A percentile compares a stretch with the other conserved stretches of the same genome.
These are phyloP conservation scores for Osmerus mordax DNA, from an alignment of 2,113 vertebrate species.

Conservation along the genomic window DNA sequence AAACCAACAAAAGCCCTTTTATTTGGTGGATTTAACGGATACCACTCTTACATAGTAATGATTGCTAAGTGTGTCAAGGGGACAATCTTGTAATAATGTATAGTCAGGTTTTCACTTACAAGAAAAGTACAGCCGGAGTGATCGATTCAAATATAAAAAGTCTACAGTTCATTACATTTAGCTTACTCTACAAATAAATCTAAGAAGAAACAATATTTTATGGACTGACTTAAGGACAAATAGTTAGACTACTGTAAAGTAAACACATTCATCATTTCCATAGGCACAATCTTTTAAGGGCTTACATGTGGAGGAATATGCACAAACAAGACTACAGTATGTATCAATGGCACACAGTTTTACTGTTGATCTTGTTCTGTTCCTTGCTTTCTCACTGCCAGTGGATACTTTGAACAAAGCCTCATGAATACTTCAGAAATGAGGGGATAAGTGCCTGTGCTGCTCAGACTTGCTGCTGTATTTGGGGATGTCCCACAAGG, in stretches of 20 bases:
- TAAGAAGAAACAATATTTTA: too few relatives aligned
- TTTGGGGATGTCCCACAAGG: constrained; percentile 19
- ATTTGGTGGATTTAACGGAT: constrained; percentile 19
- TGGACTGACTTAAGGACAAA: too few relatives aligned
- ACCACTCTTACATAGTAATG: constrained; percentile 2
- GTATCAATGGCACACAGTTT: neutral
- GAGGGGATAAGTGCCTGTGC: constrained; percentile 13
- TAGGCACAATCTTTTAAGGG: too few relatives aligned
- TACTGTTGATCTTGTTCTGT: neutral
- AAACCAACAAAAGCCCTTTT: constrained; percentile 19
- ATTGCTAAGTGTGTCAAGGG: constrained; percentile 11
- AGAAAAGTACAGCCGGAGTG: neutral
- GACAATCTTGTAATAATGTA: constrained; percentile 19
- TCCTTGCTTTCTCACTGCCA: neutral
- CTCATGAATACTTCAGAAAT: neutral
- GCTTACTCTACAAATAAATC: too few relatives aligned
- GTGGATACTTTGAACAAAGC: neutral
- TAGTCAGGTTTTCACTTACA: neutral
- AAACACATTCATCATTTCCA: too few relatives aligned
- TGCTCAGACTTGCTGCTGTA: constrained; percentile 25
- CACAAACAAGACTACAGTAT: too few relatives aligned
- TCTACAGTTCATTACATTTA: too few relatives aligned
- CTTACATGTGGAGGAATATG: too few relatives aligned
- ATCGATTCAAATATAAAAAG: neutral
- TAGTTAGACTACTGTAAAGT: too few relatives aligned